These are phyloP conservation scores for Pollicipes pollicipes DNA, from an alignment of 1,140 invertebrate species.

Conservation along the genomic window DNA sequence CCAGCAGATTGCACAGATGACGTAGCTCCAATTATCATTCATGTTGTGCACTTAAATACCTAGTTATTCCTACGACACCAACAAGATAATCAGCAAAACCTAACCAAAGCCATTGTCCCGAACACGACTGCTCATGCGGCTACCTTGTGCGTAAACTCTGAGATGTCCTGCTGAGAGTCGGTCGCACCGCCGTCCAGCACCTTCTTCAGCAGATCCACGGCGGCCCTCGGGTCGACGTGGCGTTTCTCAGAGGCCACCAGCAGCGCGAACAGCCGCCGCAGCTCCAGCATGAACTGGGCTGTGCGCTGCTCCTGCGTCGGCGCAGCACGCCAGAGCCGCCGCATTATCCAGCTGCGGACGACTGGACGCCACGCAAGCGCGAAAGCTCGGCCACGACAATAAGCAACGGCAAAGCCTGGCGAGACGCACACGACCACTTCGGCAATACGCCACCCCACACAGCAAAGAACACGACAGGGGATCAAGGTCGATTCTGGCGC, in stretches of 20 bases:
- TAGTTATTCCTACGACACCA: too few species aligned
- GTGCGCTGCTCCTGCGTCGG: conserved; percentile 25
- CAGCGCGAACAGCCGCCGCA: conserved; percentile 31
- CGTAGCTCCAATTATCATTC: too few species aligned
- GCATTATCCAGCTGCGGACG: neutral
- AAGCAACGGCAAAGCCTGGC: too few species aligned
- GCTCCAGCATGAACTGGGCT: conserved; percentile 28
- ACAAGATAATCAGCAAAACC: too few species aligned
- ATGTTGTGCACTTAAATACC: too few species aligned
- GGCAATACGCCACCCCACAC: neutral
- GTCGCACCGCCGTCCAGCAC: conserved; percentile 16
- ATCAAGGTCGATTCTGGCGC: too few species aligned
- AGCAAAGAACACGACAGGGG: neutral
- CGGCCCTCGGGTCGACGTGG: conserved; percentile 33
- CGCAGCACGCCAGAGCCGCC: conserved; percentile 5
- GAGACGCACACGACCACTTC: neutral
- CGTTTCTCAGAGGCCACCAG: conserved; percentile 30
- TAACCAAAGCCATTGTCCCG: too few species aligned
- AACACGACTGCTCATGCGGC: too few species aligned
- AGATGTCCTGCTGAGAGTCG: conserved; percentile 29
- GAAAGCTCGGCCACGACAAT: too few species aligned
- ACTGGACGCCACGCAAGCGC: neutral
- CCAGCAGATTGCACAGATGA: too few species aligned
- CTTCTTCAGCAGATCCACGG: conserved; percentile 28
- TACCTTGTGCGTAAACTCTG: conserved; percentile 35